Evolutionary conservation across 2,113 vertebrate species (phyloP).

Genomic region (Regulus satrapa): DNA sequence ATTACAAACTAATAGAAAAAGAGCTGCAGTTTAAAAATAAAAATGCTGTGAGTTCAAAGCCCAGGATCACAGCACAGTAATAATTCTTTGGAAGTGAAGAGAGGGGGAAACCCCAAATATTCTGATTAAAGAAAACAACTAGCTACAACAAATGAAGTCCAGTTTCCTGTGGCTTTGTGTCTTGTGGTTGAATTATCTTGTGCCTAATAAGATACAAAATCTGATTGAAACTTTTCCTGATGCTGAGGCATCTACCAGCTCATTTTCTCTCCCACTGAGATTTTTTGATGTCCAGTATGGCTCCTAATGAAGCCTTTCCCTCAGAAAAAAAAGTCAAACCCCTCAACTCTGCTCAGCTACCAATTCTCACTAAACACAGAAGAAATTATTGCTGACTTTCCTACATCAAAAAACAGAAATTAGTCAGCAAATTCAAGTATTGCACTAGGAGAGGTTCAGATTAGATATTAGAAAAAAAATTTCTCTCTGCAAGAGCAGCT

Average conservation of each 20-base stretch:
- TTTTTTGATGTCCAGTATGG: not conserved
- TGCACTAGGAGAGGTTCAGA: not conserved
- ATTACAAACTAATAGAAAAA: not conserved
- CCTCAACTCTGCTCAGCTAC: not conserved
- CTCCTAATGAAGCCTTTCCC: not conserved
- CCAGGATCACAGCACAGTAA: not conserved
- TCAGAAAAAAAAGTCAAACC: not conserved
- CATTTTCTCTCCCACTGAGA: not conserved
- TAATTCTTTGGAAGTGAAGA: conserved; percentile 7
- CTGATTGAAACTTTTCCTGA: not conserved
- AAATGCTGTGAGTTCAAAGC: not conserved
- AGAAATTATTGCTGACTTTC: not conserved
- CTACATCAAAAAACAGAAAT: not conserved
- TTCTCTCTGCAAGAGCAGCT: not conserved
- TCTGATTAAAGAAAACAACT: conserved; percentile 25
- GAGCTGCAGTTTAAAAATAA: not conserved
- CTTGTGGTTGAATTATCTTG: not conserved
- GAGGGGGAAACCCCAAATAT: not conserved
- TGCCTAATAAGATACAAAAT: not conserved
- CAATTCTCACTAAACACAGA: not conserved
- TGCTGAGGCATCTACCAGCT: not conserved
- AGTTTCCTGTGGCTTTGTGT: conserved; percentile 13
- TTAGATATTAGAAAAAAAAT: not conserved
- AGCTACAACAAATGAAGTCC: not conserved
- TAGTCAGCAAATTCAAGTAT: not conserved